Conservation (phyloP, 2,113 vertebrate genomes). For the Ochotona curzoniae region DNA sequence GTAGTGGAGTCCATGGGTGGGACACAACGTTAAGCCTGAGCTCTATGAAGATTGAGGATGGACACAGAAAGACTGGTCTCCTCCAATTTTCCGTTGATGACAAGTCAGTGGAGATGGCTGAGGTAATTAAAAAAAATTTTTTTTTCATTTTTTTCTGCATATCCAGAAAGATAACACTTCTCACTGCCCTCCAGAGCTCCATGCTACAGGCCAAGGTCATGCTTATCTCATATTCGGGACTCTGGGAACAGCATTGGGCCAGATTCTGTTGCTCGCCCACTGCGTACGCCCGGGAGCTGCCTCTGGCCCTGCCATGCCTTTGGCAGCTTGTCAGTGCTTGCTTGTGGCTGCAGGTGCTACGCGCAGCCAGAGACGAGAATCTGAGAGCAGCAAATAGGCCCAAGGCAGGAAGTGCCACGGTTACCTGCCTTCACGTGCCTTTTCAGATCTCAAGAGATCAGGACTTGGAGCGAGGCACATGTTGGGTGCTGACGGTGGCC, state of each 20-base stretch:
- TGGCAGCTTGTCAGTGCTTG: background rate
- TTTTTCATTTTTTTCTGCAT: background rate
- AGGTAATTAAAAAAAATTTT: background rate
- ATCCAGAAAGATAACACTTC: background rate
- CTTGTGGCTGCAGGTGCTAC: background rate
- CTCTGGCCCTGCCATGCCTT: background rate
- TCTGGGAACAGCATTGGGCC: background rate
- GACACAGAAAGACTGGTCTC: background rate
- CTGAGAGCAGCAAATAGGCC: too few relatives aligned
- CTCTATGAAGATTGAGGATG: background rate
- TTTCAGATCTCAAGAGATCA: too few relatives aligned
- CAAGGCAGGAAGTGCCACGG: too few relatives aligned
- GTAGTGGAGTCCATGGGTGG: background rate
- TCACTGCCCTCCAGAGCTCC: background rate
- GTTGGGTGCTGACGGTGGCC: too few relatives aligned
- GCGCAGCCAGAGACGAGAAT: too few relatives aligned
- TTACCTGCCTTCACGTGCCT: too few relatives aligned
- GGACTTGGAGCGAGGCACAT: too few relatives aligned
- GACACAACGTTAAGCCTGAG: background rate
- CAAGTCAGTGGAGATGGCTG: background rate
- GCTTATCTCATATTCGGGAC: background rate
- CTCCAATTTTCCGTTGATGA: background rate
- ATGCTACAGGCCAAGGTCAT: background rate
- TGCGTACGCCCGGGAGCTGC: background rate
- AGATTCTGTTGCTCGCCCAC: background rate